Base-by-base conservation (phyloP, 1,140 invertebrate species). In the Ladona fulva region DNA sequence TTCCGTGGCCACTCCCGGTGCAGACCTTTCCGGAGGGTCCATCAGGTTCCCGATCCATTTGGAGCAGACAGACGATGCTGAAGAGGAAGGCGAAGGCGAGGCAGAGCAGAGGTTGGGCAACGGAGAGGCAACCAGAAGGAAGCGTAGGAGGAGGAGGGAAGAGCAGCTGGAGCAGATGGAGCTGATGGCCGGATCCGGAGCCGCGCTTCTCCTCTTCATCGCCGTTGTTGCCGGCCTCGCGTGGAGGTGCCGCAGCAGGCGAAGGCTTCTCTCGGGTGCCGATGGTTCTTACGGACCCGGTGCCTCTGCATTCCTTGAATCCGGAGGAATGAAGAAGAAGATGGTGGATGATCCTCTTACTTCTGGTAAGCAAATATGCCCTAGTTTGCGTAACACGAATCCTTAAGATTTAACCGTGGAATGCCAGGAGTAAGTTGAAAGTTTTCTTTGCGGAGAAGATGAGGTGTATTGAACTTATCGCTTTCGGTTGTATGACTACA, bases 51-150 rank as follows among this genome's bases (percentile, higher is more conserved):
- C 14, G 76, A 76, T 0, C 29, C 25, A 24, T n/a, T 24, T 76
- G 42, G 74, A 22, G 87, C 42, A 87, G 86, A 52, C 88, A 88
- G 12, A 88, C 87, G 25, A 86, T 89, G 25, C 87, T 88, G 75
- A 89, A 89, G 80, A 85, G 88, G 77, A 88, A 88, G 82, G 89
- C 88, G 8, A 87, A 89, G 82, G 89, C 88, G 8, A 87, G 89
- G 88, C 78, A 84, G 87, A 78, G 88, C 88, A 42, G 87, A 88
- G 82, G 86, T 88, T 77, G 88, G 52, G 88, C 88, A 8, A 89
- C 88, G 0, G 88, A 89, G 82, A 89, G 87, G 78, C 87, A 88
- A 76, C 87, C 88, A 83, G 88, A 89, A 80, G 84, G 88, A n/a
- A 87, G 88, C 82, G 81, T 83, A 42, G 80, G 85, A 75, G 80